Conservation (phyloP, 2,888 invertebrate species). For the Andrena praecox region DNA sequence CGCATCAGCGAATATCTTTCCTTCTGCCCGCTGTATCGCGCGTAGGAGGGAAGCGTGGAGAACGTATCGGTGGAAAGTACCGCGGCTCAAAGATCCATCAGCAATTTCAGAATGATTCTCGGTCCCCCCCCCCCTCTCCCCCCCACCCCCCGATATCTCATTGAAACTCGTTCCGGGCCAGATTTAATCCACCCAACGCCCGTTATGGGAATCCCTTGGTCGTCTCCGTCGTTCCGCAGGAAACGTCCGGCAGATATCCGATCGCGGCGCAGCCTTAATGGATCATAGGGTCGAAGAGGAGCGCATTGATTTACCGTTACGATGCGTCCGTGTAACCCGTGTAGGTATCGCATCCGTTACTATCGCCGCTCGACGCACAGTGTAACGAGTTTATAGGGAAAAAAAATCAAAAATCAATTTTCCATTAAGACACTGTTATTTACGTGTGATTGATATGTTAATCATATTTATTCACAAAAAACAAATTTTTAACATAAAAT, state of each 20-base stretch:
- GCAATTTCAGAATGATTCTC: not conserved
- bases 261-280: conserved; percentile 42
- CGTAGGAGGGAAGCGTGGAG: not conserved
- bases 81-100: no score
- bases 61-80: not conserved
- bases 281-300: conserved; percentile 47
- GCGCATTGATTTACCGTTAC: conserved; percentile 50
- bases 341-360: not conserved
- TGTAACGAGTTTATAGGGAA: no score
- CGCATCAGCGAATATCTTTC: conserved; percentile 26
- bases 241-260: conserved; percentile 26
- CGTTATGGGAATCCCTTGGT: conserved; percentile 10
- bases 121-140: no score
- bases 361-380: conserved; percentile 8
- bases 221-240: conserved; percentile 16
- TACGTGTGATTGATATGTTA: no score
- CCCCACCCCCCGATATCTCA: no score
- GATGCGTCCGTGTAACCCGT: conserved; percentile 8
- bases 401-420: no score
- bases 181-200: conserved; percentile 1
- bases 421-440: no score
- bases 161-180: not conserved
- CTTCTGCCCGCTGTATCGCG: not conserved
- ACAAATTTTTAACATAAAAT: no score
- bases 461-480: no score